phyloP scores from a whole-genome alignment of 2,113 vertebrate genomes.

The Columbina picui region DNA sequence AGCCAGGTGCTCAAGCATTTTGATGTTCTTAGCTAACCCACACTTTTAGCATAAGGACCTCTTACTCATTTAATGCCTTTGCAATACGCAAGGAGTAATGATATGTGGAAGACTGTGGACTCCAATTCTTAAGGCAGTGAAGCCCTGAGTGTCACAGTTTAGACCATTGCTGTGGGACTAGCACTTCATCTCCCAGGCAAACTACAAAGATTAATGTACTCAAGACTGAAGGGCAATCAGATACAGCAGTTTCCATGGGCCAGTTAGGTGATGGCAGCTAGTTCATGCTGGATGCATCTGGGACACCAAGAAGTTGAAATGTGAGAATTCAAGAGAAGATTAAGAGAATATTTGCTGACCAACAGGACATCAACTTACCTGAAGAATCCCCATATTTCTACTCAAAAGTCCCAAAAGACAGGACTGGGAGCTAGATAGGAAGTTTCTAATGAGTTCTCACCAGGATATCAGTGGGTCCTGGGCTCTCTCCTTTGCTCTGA shows the following conservation, averaged over 20 bases:
- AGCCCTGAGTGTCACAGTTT: fast-evolving
- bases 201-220: background rate
- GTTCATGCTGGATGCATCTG: background rate
- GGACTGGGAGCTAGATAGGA: background rate
- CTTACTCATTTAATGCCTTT: background rate
- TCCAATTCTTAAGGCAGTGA: background rate
- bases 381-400: background rate
- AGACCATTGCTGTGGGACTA: background rate
- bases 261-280: fast-evolving
- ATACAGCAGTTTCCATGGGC: background rate
- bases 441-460: background rate
- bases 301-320: background rate
- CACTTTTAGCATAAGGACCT: background rate
- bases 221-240: background rate
- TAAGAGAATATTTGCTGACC: background rate
- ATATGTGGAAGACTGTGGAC: fast-evolving
- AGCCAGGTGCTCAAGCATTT: background rate
- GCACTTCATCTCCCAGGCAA: background rate
- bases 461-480: background rate
- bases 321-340: background rate
- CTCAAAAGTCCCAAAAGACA: background rate
- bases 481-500: background rate
- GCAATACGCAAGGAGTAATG: background rate
- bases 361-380: background rate
- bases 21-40: background rate